phyloP scores from a whole-genome alignment of 2,113 vertebrate genomes.

The Petrocephalus zakoni region DNA sequence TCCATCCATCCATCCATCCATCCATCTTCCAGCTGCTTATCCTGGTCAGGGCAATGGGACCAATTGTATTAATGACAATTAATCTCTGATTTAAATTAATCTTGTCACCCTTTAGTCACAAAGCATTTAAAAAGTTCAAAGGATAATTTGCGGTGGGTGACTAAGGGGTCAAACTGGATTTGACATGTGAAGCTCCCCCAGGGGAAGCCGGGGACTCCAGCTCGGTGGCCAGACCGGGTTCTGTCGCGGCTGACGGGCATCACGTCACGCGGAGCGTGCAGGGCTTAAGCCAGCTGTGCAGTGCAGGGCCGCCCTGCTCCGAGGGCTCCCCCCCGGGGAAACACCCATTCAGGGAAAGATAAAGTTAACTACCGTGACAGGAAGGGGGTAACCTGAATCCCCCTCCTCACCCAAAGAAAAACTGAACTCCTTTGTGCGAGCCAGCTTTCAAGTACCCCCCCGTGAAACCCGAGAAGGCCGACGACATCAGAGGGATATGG shows the following conservation, averaged over 20 bases:
- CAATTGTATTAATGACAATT: neutral
- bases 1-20: neutral
- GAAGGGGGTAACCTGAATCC: slow-evolving; percentile 46
- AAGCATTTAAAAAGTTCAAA: neutral
- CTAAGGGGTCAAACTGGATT: neutral
- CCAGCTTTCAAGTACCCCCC: slow-evolving; percentile 51
- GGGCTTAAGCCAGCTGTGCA: neutral
- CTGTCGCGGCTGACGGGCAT: slow-evolving; percentile 2
- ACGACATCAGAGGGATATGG: slow-evolving; percentile 2
- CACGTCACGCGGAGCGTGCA: neutral
- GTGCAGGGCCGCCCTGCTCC: neutral
- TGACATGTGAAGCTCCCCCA: neutral
- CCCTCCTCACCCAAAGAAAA: slow-evolving; percentile 44
- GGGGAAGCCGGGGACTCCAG: neutral
- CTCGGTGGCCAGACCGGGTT: neutral
- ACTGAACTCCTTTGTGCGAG: slow-evolving; percentile 39
- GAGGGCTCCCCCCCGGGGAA: neutral
- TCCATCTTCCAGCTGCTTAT: neutral
- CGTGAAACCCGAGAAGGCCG: slow-evolving; percentile 19
- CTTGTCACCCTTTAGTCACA: neutral
- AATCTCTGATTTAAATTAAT: slow-evolving; percentile 4
- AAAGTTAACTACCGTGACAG: slow-evolving; percentile 39
- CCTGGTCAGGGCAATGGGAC: neutral
- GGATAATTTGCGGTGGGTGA: slow-evolving; percentile 1
- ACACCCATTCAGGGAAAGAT: slow-evolving; percentile 40